Conservation (phyloP, 2,797 vertebrate species). For the Semotilus atromaculatus region DNA sequence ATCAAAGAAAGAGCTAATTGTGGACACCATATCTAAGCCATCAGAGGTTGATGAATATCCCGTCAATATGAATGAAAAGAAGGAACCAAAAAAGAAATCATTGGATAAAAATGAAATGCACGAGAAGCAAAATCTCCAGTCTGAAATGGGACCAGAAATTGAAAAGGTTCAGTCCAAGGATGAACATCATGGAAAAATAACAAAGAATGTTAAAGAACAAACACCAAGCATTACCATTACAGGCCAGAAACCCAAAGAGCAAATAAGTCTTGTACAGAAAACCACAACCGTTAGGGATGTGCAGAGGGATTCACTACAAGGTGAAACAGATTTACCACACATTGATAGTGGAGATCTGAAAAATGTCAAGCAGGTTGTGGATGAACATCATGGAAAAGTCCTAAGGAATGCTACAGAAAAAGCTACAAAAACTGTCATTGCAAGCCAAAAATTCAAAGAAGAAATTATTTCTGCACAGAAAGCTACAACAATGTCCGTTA, state of each 20-base stretch:
- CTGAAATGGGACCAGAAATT: conserved; percentile 7
- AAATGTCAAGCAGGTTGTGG: not conserved
- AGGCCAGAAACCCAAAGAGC: conserved; percentile 47
- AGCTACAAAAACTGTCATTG: not conserved
- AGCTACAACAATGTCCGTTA: conserved; percentile 8
- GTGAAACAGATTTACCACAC: not conserved
- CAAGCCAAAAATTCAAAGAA: conserved; percentile 45
- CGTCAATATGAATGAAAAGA: conserved; percentile 14
- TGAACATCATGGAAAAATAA: conserved; percentile 41
- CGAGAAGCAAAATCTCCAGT: conserved; percentile 42
- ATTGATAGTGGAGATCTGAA: not conserved
- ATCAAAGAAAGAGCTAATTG: not conserved
- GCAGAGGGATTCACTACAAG: not conserved
- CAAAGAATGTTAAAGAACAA: conserved; percentile 31
- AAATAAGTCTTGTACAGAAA: not conserved
- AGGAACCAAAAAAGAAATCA: conserved; percentile 8
- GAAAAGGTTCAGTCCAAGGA: not conserved
- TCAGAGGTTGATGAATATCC: conserved; percentile 6
- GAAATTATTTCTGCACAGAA: conserved; percentile 45
- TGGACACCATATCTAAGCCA: not conserved
- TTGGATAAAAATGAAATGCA: conserved; percentile 27
- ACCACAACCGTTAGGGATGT: not conserved
- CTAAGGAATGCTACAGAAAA: not conserved
- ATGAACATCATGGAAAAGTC: not conserved
- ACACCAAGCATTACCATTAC: not conserved